Evolutionary conservation across 1,140 invertebrate species (phyloP).

Genomic region (Akabosia matsudoensis): DNA sequence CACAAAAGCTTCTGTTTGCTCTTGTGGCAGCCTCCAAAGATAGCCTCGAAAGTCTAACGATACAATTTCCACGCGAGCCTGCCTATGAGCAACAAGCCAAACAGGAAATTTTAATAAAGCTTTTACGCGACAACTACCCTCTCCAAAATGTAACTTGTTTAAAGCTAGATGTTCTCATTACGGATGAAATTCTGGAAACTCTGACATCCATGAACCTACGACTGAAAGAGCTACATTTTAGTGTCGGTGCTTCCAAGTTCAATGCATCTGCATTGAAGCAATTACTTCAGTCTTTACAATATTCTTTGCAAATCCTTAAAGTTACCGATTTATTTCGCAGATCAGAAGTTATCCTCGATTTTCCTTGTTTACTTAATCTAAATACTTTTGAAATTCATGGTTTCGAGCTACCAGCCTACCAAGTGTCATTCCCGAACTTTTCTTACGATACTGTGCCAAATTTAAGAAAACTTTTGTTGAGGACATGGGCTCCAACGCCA

Average conservation of each 20-base stretch:
- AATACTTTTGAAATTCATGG: conserved; percentile 21
- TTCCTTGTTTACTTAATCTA: neutral
- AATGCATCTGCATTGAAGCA: neutral
- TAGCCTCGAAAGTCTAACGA: neutral
- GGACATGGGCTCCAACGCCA: conserved; percentile 13
- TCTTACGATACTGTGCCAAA: conserved; percentile 20
- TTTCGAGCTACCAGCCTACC: conserved; percentile 14
- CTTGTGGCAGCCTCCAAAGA: neutral
- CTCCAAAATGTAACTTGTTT: conserved; percentile 8
- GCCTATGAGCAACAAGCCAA: conserved; percentile 2
- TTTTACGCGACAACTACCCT: neutral
- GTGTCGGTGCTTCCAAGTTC: conserved; percentile 18
- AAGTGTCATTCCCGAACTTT: conserved; percentile 16
- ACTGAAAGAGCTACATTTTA: conserved; percentile 11
- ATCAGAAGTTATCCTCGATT: neutral
- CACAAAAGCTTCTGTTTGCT: neutral
- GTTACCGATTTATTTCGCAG: conserved; percentile 8
- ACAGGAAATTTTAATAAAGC: conserved; percentile 12
- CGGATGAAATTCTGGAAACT: neutral
- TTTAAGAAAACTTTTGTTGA: neutral
- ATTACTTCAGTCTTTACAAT: neutral
- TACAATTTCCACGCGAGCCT: conserved; percentile 19
- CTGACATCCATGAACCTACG: neutral
- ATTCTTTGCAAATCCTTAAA: conserved; percentile 6
- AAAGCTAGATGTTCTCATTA: conserved; percentile 14